Evolutionary conservation across 2,113 vertebrate species (phyloP).

Genomic region (Enhydra lutris): DNA sequence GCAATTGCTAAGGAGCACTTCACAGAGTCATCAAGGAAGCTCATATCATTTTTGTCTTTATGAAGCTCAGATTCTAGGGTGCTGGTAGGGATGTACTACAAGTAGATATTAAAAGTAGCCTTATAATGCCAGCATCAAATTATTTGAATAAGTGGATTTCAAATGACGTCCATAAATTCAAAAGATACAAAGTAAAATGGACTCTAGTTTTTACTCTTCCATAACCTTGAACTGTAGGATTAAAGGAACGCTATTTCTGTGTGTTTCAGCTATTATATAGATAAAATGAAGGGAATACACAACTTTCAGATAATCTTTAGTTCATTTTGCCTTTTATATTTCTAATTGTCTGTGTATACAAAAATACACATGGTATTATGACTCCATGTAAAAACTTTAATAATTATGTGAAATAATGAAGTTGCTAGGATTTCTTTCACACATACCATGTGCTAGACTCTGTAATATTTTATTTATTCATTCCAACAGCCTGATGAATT

Average conservation of each 20-base stretch:
- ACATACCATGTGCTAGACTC: neutral
- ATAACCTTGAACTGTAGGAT: neutral
- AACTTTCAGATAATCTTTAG: neutral
- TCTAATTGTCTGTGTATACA: neutral
- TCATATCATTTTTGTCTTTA: neutral
- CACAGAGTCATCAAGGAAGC: neutral
- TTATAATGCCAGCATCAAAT: neutral
- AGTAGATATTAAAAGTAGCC: neutral
- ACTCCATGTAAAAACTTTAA: neutral
- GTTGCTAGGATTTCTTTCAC: neutral
- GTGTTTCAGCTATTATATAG: neutral
- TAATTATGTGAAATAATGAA: neutral
- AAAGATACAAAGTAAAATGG: neutral
- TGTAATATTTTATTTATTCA: neutral
- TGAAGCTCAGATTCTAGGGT: neutral
- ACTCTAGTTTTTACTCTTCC: neutral
- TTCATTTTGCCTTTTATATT: neutral
- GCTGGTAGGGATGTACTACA: neutral
- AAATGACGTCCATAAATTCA: neutral
- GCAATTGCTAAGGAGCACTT: neutral
- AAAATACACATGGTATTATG: neutral
- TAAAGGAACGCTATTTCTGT: neutral
- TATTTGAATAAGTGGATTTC: neutral
- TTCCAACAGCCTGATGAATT: neutral
- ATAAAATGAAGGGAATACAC: neutral